Evolutionary conservation across 1,140 invertebrate genomes (phyloP), one percentile per base, ranked within the genome.

Genomic region (Achatina immaculata): DNA sequence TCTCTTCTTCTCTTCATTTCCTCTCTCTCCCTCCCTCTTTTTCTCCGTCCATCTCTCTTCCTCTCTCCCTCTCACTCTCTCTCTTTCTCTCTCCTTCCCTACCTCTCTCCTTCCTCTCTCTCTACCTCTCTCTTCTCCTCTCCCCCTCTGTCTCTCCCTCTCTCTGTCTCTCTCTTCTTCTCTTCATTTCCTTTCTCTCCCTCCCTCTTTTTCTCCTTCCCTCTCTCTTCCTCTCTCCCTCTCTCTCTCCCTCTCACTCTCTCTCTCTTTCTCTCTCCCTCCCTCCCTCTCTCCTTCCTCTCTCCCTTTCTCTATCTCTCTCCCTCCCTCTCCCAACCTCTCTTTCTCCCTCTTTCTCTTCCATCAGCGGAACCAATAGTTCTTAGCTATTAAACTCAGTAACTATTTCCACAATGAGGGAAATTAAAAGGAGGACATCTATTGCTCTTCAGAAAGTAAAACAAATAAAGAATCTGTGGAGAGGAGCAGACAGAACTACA

Each of bases 231-330:
- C 11, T 16, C 38, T 40, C 21, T 36, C 36, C 36, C 6, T 36
- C n/a, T 71, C 21, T 9, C 71, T 73, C 21, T 9, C 36, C 40
- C 3, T 24, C 2, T 73, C 28, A 2, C 42, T 73, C 16, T 73
- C 42, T 45, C 24, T 45, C 42, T 40, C 14, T 43, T 1, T 24
- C 14, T 28, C 36, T 73, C 9, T 73, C 42, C 43, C 4, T 73
- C 71, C 21, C 21, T 36, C 38, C n/a, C 28, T 42, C 42, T 73
- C 38, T 73, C 42, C 14, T 6, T 43, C 28, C 45, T 40, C 11
- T 78, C 16, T 78, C 62, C 69, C 38, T 69, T 21, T 69, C 24
- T 78, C 42, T 78, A 38, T 78, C 3, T 78, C 62, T 78, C 62
- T 78, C 66, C 69, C 38, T 78, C 42, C 45, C 77, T 78, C 58